Evolutionary conservation across 35 echinoderm and acorn worm genomes (phyloP).

Genomic region (Eucidaris tribuloides): DNA sequence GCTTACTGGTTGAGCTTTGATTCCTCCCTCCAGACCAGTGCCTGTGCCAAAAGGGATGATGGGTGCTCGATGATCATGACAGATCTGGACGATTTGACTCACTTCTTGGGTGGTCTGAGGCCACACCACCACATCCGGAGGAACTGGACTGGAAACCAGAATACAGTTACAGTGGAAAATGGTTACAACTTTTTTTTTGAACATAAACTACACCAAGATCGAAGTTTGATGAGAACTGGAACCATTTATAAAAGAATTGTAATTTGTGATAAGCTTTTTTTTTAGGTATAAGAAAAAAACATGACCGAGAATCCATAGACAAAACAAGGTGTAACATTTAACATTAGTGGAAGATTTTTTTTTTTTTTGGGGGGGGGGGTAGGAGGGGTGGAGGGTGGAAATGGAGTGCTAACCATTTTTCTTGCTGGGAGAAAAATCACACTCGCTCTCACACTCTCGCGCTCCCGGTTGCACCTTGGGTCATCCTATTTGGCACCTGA

Average conservation of each 20-base stretch:
- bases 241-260: background rate
- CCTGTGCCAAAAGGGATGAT: slow-evolving; percentile 97
- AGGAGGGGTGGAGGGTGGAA: no score
- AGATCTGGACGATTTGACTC: slow-evolving; percentile 81
- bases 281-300: background rate
- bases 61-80: slow-evolving; percentile 59
- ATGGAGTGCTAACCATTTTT: no score
- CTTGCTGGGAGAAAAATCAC: no score
- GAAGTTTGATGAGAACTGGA: background rate
- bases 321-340: no score
- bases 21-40: slow-evolving; percentile 90
- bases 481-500: no score
- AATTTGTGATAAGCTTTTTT: no score
- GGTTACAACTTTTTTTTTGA: background rate
- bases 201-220: background rate
- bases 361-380: no score
- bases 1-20: slow-evolving; percentile 44
- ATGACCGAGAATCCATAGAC: background rate
- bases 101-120: slow-evolving; percentile 83
- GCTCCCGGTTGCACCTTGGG: no score
- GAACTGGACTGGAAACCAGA: slow-evolving; percentile 23
- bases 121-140: slow-evolving; percentile 85
- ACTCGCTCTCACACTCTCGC: no score
- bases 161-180: background rate
- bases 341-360: no score